Percentiles rank a stretch among this genome's conserved stretches.
phyloP scores from a whole-genome alignment of 2,113 vertebrate species.

The cat (Felis catus) region F.catus_Fca126_mat1.0 CM031415.1:6461501-6462000 shows the following conservation, averaged over 20 bases:
- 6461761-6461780: background rate
- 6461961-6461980: background rate
- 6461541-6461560: background rate
- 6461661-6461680: background rate
- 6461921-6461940: background rate
- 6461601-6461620: background rate
- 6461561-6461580: background rate
- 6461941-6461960: background rate
- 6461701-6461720: background rate
- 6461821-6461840: background rate
- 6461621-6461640: background rate
- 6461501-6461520: background rate
- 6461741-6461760: background rate
- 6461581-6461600: background rate
- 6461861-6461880: background rate
- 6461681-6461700: background rate
- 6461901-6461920: background rate
- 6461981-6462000: background rate
- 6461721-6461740: background rate
- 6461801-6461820: background rate
- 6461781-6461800: background rate
- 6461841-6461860: background rate
- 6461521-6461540: background rate
- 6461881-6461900: background rate
- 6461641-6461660: background rate